Percentiles rank a stretch among this genome's conserved stretches.
phyloP scores from a whole-genome alignment of 1,140 invertebrate genomes.

The Conus betulinus region DNA sequence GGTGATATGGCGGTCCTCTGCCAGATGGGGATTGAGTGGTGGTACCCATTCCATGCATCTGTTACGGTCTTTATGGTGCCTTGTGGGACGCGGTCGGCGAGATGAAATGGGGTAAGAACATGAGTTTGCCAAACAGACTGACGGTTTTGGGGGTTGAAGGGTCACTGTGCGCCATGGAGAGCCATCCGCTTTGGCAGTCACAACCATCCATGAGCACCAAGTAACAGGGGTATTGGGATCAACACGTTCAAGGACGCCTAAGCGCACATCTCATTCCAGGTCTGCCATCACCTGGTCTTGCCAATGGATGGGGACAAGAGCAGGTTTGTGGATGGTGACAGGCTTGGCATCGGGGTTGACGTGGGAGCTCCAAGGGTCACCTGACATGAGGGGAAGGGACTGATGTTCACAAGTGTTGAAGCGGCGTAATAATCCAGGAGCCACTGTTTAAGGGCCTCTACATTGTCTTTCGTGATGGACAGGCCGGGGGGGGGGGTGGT shows the following conservation, averaged over 20 bases:
- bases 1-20: no score
- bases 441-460: conserved; percentile 34
- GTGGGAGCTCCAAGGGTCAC: conserved; percentile 41
- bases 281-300: conserved; percentile 47
- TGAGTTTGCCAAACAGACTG: conserved; percentile 31
- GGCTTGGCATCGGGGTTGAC: conserved; percentile 41
- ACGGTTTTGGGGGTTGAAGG: conserved; percentile 38
- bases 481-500: conserved; percentile 39
- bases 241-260: conserved; percentile 54
- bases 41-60: no score
- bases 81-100: conserved; percentile 42
- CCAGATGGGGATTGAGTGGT: no score
- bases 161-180: conserved; percentile 49
- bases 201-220: conserved; percentile 55
- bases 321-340: conserved; percentile 32
- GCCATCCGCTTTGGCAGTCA: conserved; percentile 46
- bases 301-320: conserved; percentile 50
- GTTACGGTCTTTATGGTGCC: conserved; percentile 35
- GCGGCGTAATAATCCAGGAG: conserved; percentile 44
- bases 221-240: conserved; percentile 47
- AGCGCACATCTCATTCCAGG: conserved; percentile 49
- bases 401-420: conserved; percentile 62
- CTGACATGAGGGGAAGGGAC: conserved; percentile 48
- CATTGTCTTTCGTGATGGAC: conserved; percentile 34
- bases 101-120: conserved; percentile 36